Percentiles rank a stretch among this genome's conserved stretches.
phyloP scores from a whole-genome alignment of 2,888 invertebrate species.

The Pilophorus perplexus region DNA sequence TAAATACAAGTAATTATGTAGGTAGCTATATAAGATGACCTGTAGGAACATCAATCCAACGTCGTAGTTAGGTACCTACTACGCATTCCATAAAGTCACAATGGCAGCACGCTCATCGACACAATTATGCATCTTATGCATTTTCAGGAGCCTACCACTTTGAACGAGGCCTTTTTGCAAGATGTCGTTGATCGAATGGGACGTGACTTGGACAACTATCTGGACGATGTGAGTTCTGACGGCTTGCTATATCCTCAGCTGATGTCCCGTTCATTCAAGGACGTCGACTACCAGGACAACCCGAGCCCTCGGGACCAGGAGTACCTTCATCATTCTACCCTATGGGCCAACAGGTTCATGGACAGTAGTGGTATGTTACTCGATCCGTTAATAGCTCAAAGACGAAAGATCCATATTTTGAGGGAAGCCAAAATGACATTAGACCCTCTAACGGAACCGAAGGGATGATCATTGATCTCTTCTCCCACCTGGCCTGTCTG shows the following conservation, averaged over 20 bases:
- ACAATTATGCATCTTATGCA: too few relatives aligned
- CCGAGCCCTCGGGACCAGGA: constrained; percentile 79
- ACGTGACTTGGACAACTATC: constrained; percentile 66
- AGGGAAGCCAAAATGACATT: too few relatives aligned
- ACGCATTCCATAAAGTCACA: too few relatives aligned
- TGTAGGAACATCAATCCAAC: too few relatives aligned
- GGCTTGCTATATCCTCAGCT: constrained; percentile 42
- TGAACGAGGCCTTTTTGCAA: constrained; percentile 70
- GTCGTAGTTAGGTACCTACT: too few relatives aligned
- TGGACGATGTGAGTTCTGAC: constrained; percentile 59
- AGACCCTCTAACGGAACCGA: too few relatives aligned
- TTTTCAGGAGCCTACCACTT: constrained; percentile 40
- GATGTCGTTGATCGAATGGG: constrained; percentile 77
- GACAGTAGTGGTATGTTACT: too few relatives aligned
- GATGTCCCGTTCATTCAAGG: constrained; percentile 60
- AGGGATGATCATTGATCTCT: too few relatives aligned
- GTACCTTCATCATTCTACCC: constrained; percentile 72
- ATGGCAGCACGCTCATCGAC: too few relatives aligned
- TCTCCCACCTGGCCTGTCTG: too few relatives aligned
- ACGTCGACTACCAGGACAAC: constrained; percentile 66
- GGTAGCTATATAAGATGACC: too few relatives aligned
- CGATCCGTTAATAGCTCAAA: not conserved
- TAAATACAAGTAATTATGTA: too few relatives aligned
- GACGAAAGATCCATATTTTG: not conserved
- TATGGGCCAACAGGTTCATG: constrained; percentile 74